These are phyloP conservation scores for Pipra filicauda DNA, from an alignment of 2,113 vertebrate species.

Conservation along the genomic window DNA sequence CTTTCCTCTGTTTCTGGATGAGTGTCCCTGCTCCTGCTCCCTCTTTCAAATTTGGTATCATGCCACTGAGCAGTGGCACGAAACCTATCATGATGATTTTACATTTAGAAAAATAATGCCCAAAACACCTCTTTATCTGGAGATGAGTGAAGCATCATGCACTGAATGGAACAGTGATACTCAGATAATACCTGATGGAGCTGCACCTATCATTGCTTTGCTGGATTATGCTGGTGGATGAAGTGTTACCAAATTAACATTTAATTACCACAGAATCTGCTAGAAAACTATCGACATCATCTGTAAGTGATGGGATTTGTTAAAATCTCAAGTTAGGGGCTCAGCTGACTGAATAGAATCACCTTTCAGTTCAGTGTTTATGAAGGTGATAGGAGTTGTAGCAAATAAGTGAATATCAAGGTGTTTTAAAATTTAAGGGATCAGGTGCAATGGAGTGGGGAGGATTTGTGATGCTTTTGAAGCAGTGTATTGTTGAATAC, in stretches of 20 bases:
- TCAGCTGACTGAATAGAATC: not conserved
- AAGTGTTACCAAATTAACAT: not conserved
- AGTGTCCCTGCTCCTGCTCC: not conserved
- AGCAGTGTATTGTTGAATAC: not conserved
- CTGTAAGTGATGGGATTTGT: not conserved
- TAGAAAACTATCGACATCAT: not conserved
- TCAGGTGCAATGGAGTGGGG: not conserved
- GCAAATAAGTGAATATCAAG: not conserved
- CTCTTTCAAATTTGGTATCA: not conserved
- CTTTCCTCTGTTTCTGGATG: not conserved
- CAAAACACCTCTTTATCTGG: not conserved
- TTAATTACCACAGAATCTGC: not conserved
- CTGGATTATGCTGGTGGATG: not conserved
- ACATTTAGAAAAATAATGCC: not conserved
- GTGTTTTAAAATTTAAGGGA: not conserved
- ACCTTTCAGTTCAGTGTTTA: not conserved
- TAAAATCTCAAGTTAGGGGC: not conserved
- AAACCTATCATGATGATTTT: not conserved
- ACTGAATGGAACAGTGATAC: not conserved
- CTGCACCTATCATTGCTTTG: not conserved
- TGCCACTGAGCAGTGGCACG: not conserved
- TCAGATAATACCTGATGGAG: not conserved
- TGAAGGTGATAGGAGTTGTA: not conserved
- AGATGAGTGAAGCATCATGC: not conserved
- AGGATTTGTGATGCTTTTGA: not conserved